phyloP scores from a whole-genome alignment of 37 sponge, comb jelly and placozoan genomes.

The Crambe crambe region DNA sequence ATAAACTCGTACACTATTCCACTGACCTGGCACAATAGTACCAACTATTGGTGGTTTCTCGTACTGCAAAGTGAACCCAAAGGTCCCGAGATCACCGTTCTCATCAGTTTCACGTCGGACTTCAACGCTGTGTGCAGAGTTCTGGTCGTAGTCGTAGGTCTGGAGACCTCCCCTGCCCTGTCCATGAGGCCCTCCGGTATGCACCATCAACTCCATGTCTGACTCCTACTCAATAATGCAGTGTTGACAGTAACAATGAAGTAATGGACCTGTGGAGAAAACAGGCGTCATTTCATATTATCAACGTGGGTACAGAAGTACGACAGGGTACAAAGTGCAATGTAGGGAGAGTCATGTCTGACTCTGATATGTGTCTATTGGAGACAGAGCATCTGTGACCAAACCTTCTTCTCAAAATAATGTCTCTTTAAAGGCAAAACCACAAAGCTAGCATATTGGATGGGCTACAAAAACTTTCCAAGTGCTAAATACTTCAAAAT shows the following conservation, averaged over 20 bases:
- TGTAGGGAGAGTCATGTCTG: no score
- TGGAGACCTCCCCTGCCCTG: background rate
- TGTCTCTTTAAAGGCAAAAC: no score
- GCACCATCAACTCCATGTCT: slow-evolving; percentile 26
- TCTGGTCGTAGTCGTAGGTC: slow-evolving; percentile 18
- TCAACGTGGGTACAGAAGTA: no score
- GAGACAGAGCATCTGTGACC: no score
- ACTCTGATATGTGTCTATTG: no score
- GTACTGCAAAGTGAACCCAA: slow-evolving; percentile 69
- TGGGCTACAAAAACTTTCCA: no score
- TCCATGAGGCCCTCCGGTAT: background rate
- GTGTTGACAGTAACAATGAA: background rate
- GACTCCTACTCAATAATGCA: background rate
- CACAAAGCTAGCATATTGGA: no score
- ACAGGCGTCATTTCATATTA: no score
- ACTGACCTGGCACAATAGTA: slow-evolving; percentile 65
- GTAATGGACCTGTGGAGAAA: slow-evolving; percentile 12
- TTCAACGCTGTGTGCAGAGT: slow-evolving; percentile 68
- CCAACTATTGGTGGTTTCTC: slow-evolving; percentile 68
- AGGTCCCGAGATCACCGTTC: slow-evolving; percentile 63
- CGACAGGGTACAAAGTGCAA: no score
- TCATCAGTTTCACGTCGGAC: slow-evolving; percentile 53
- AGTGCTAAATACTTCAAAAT: no score
- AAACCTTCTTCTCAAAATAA: no score
- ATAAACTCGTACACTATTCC: no score